Evolutionary conservation across 2,888 invertebrate species (phyloP).

Genomic region (Aleiodes alternator): DNA sequence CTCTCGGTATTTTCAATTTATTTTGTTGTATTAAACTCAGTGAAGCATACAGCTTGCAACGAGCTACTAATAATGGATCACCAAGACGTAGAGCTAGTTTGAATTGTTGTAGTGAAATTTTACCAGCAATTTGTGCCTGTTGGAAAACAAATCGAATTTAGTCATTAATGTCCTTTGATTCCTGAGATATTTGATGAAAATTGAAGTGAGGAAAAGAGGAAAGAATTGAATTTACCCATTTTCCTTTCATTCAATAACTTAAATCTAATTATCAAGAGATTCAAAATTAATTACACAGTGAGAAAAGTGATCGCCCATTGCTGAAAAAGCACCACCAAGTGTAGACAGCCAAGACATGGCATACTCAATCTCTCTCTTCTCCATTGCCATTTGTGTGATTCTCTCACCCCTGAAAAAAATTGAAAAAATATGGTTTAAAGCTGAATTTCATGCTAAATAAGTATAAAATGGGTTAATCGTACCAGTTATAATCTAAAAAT

Average conservation of each 20-base stretch:
- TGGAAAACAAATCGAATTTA: constrained; percentile 58
- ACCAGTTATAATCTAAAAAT: constrained; percentile 85
- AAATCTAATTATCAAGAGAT: background rate
- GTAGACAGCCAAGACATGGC: constrained; percentile 97
- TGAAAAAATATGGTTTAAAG: background rate
- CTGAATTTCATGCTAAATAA: constrained; percentile 19
- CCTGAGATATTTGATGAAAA: background rate
- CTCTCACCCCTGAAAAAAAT: constrained; percentile 76
- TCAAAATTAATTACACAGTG: constrained; percentile 81
- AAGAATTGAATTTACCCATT: background rate
- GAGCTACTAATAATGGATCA: constrained; percentile 87
- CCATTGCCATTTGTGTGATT: constrained; percentile 77
- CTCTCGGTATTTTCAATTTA: constrained; percentile 80
- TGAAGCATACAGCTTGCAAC: constrained; percentile 91
- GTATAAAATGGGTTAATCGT: constrained; percentile 63
- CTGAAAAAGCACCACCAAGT: constrained; percentile 96
- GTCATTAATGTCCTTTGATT: constrained; percentile 11
- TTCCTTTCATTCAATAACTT: no score
- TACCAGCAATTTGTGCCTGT: constrained; percentile 91
- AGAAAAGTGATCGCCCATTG: constrained; percentile 91
- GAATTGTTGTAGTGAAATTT: constrained; percentile 90
- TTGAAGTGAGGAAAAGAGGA: no score
- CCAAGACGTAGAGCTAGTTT: constrained; percentile 87
- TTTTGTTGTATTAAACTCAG: constrained; percentile 92
- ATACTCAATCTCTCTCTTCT: constrained; percentile 86